Conservation (phyloP, 2,113 vertebrate species). For the Tragelaphus scriptus region DNA sequence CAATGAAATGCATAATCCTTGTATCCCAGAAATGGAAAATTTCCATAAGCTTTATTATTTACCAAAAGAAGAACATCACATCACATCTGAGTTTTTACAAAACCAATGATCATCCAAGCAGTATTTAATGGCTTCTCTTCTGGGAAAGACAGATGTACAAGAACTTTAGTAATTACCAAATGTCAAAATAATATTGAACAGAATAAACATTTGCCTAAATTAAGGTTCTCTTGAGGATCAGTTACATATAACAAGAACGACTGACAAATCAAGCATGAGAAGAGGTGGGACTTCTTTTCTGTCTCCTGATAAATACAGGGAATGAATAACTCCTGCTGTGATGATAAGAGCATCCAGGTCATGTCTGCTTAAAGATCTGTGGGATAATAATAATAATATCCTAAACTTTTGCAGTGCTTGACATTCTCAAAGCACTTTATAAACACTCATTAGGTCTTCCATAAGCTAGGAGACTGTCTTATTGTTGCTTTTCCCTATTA, state of each 20-base stretch:
- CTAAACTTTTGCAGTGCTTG: neutral
- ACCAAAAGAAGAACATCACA: neutral
- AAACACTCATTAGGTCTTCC: constrained; percentile 41
- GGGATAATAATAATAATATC: constrained; percentile 45
- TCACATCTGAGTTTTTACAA: constrained; percentile 11
- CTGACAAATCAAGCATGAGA: constrained; percentile 17
- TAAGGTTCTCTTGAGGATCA: constrained; percentile 36
- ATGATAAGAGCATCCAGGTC: constrained; percentile 33
- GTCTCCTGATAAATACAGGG: constrained; percentile 37
- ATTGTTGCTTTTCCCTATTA: neutral
- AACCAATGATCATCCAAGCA: constrained; percentile 29
- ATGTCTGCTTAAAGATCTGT: constrained; percentile 38
- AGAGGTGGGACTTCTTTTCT: constrained; percentile 19
- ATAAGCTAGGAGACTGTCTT: neutral
- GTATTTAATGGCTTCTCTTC: constrained; percentile 46
- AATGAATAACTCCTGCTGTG: constrained; percentile 31
- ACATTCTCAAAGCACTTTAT: constrained; percentile 8
- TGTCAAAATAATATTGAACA: constrained; percentile 60
- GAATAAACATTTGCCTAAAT: constrained; percentile 57
- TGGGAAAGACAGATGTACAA: constrained; percentile 50
- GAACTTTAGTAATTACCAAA: constrained; percentile 44
- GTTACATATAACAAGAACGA: constrained; percentile 26
- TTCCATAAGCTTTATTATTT: neutral
- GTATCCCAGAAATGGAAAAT: neutral
- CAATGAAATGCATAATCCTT: neutral